Base-by-base conservation (phyloP, 2,113 vertebrate genomes). In the Egretta garzetta region DNA sequence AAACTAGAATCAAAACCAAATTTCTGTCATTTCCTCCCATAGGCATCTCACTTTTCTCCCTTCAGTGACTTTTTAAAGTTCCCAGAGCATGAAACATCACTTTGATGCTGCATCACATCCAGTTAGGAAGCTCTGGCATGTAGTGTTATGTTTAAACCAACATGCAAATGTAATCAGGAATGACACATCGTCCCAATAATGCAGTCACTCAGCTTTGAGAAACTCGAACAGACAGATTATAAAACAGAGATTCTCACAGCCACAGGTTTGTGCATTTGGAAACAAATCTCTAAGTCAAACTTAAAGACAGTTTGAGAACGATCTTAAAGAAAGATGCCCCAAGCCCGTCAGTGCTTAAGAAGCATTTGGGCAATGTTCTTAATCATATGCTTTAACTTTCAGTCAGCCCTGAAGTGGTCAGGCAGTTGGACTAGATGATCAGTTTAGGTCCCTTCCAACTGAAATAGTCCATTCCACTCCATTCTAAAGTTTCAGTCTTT, bases 81-180 rank as follows among this genome's bases (percentile, higher is more conserved):
- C 60, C 83, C 91, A 97, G 94, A 97, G 96, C 91, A 96, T 92
- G 95, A 98, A 98, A 96, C 81, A 94, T 97, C 93, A 90, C 86
- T 98, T 98, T 97, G 85, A 98, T 98, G 93, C 90, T 96, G 70
- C 92, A 83, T 97, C 96, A 97, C 97, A 97, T 96, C 92, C 88
- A 96, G 62, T 96, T 93, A 96, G 90, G 70, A 96, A 97, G 86
- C 90, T 50, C 52, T 92, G 93, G 97, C 94, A 83, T 60, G 77
- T 85, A 96, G 82, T 60, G 89, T 76, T 97, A 75, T 30, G 55
- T 94, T 97, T 87, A 97, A 95, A 97, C 55, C 92, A 93, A 94
- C 88, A 89, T 95, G 92, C 90, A 97, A 95, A 83, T 97, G 92
- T 97, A 95, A 85, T 97, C 77, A 96, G 80, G 94, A 62, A 43